A percentile compares a stretch with the other conserved stretches of the same genome.
These are phyloP conservation scores for Stictocephala bisonia DNA, from an alignment of 2,888 invertebrate species.

Conservation along the genomic window DNA sequence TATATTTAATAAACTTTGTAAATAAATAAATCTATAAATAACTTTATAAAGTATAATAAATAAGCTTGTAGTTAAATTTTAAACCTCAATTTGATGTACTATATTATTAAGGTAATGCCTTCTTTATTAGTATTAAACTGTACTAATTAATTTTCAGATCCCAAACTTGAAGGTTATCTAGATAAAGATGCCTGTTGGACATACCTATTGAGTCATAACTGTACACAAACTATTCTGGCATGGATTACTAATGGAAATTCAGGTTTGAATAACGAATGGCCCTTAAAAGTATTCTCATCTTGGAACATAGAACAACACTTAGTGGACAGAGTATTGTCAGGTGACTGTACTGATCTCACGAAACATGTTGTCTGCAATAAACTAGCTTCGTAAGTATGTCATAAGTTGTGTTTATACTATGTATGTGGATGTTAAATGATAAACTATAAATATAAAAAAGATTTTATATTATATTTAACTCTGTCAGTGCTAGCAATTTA, in stretches of 20 bases:
- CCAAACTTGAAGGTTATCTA: slow-evolving; percentile 67
- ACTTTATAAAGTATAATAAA: no score
- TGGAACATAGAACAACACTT: slow-evolving; percentile 71
- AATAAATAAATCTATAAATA: no score
- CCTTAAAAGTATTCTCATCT: slow-evolving; percentile 68
- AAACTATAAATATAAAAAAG: neutral
- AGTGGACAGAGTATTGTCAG: slow-evolving; percentile 68
- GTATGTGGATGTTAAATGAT: neutral
- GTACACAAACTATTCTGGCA: slow-evolving; percentile 69
- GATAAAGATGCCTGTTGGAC: slow-evolving; percentile 71
- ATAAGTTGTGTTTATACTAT: neutral
- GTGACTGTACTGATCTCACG: slow-evolving; percentile 67
- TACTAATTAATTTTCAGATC: slow-evolving; percentile 68
- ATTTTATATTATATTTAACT: neutral
- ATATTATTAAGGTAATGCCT: no score
- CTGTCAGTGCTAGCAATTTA: no score
- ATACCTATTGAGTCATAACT: slow-evolving; percentile 70
- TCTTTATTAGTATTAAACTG: no score
- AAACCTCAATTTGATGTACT: no score
- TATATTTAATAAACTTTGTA: no score
- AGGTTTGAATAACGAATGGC: slow-evolving; percentile 63
- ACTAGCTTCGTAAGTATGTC: slow-evolving; percentile 41
- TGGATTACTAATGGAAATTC: slow-evolving; percentile 69
- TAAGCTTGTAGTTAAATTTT: no score
- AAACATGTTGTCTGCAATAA: slow-evolving; percentile 70